These are phyloP conservation scores for Bedellia somnulentella DNA, from an alignment of 2,888 invertebrate species.

Conservation along the genomic window DNA sequence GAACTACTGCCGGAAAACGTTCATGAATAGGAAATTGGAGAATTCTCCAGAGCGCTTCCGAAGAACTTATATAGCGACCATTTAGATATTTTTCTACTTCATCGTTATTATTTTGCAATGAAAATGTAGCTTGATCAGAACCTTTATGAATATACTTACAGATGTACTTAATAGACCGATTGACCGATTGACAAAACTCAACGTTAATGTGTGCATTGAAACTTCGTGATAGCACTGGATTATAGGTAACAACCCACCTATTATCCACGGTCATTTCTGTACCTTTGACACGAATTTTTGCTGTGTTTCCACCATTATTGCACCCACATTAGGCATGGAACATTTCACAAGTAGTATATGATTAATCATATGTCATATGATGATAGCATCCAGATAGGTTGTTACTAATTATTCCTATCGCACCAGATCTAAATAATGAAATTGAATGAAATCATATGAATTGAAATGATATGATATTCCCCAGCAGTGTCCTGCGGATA, in stretches of 20 bases:
- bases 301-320: conserved; percentile 12
- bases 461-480: too few species aligned
- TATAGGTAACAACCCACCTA: conserved; percentile 13
- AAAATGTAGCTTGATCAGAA: conserved; percentile 12
- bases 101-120: conserved; percentile 10
- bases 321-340: too few species aligned
- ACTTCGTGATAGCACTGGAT: conserved; percentile 10
- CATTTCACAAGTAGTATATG: too few species aligned
- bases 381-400: too few species aligned
- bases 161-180: conserved; percentile 8
- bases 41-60: conserved; percentile 17
- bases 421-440: too few species aligned
- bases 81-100: conserved; percentile 16
- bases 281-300: conserved; percentile 8
- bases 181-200: conserved; percentile 10
- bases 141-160: conserved; percentile 13
- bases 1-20: conserved; percentile 14
- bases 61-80: conserved; percentile 18
- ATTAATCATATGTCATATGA: too few species aligned
- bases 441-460: too few species aligned
- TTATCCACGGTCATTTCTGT: conserved; percentile 11
- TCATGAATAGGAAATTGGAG: conserved; percentile 13
- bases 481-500: too few species aligned
- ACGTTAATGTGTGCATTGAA: conserved; percentile 12
- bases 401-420: too few species aligned